Evolutionary conservation across 2,888 invertebrate genomes (phyloP), one percentile per base, ranked within the genome.

Genomic region (Slavum lentiscoides): DNA sequence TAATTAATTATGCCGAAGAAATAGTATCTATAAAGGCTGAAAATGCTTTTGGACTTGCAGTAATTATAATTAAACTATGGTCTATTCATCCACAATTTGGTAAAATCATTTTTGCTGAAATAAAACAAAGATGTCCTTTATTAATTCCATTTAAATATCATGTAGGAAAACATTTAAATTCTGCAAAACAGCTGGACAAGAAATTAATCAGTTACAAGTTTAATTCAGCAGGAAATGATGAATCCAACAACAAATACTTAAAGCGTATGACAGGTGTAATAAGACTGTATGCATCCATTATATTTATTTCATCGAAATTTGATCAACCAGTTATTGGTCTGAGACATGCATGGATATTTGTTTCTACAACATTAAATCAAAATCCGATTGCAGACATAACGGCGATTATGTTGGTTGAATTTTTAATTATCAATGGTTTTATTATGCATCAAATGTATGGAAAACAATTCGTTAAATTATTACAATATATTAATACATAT

Each of bases 231-330:
- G 92, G 92, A 8, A 89, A 89, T 73, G 89, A 94, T 15, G 96
- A 96, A 86, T 91, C 91, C 83, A 93, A 95, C 84, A 93, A 94
- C 84, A 92, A 93, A 86, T 96, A 93, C 87, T 87, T 96, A 49
- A 93, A 92, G 85, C 89, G 96, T 83, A 94, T 96, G 91, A 91
- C 93, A 0, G 96, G 96, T n/a, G 89, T 94, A 74, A 92, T 94
- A 85, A 89, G 92, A 83, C 88, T 97, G 0, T 93, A 92, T 86
- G 92, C 93, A 83, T 93, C 96, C 7, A 91, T 96, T 64, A 90
- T 94, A 86, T 90, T 94, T 43, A 90, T 92, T 0, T 74, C 83
- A 3, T 82, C 83, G 11, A 83, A 83, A 37, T 74, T 82, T 0
- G 66, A 81, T 19, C 53, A 67, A 67, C 91, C 92, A 85, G 58